Evolutionary conservation across 2,888 invertebrate species (phyloP).

Genomic region (Patella depressa): DNA sequence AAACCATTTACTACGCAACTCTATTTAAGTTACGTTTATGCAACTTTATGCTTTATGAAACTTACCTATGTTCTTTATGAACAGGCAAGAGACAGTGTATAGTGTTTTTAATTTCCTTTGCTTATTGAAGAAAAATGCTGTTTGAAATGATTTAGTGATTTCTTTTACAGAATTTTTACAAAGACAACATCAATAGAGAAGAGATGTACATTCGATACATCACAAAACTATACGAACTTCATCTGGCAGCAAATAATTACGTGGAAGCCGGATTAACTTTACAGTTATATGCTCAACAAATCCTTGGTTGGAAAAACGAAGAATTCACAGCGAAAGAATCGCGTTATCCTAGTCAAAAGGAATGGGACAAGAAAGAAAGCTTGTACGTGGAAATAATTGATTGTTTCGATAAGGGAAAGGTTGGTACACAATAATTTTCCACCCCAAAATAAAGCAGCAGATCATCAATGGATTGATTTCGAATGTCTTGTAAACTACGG

Average conservation of each 20-base stretch:
- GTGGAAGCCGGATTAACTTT: slow-evolving; percentile 96
- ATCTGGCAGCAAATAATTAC: slow-evolving; percentile 91
- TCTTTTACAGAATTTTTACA: slow-evolving; percentile 87
- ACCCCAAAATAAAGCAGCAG: too few relatives aligned
- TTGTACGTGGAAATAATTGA: slow-evolving; percentile 90
- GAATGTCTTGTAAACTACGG: too few relatives aligned
- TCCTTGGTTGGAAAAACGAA: slow-evolving; percentile 81
- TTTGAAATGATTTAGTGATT: too few relatives aligned
- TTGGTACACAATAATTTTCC: slow-evolving; percentile 61
- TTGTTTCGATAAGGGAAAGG: slow-evolving; percentile 94
- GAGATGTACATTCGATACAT: slow-evolving; percentile 97
- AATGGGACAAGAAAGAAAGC: slow-evolving; percentile 90
- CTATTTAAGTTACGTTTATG: too few relatives aligned
- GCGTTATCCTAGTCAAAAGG: slow-evolving; percentile 81
- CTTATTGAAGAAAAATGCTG: too few relatives aligned
- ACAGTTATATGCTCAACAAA: slow-evolving; percentile 88
- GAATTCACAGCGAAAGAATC: slow-evolving; percentile 64
- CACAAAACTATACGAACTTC: slow-evolving; percentile 93
- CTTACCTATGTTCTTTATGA: too few relatives aligned
- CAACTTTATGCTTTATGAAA: too few relatives aligned
- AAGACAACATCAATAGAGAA: slow-evolving; percentile 93
- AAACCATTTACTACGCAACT: too few relatives aligned
- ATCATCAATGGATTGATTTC: too few relatives aligned
- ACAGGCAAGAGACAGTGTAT: too few relatives aligned
- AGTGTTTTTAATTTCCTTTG: too few relatives aligned